Evolutionary conservation across 1,140 invertebrate genomes (phyloP), one percentile per base, ranked within the genome.

Genomic region (Anastrepha ludens): DNA sequence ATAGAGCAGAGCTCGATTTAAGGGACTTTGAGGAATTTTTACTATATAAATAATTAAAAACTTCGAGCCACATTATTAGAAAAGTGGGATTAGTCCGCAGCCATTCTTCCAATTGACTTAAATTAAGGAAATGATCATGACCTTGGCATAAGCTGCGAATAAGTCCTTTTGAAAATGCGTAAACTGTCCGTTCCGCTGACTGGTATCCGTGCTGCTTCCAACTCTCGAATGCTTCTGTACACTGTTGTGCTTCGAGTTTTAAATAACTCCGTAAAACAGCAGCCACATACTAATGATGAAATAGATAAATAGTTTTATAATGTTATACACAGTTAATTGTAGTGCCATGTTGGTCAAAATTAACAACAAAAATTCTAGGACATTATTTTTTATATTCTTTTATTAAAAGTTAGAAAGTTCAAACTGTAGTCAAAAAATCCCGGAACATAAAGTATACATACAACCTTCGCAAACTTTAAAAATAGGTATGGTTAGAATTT

Each of bases 121-220:
- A 89, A 64, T 90, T 89, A 88, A 93, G 89, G 29, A 87, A 91
- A 60, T 90, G 90, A 50, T 93, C 91, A 41, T 90, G 78, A 60
- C 91, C 91, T 85, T 90, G 90, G 78, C 90, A 89, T 3, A 93
- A 86, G 87, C 91, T 90, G n/a, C 91, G 89, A 20, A 94, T 93
- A 9, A 94, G 90, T 0, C 94, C 94, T 89, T 94, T 95, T 9
- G 94, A 94, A 85, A 95, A 90, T 2, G 93, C 94, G 88, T 94
- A 93, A 3, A 94, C 92, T 41, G 94, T 94, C 0, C 94, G 94
- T 78, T 95, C 94, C 39, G 92, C 93, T 3, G 94, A 94, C 3
- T 92, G 90, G 87, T 94, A 95, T 2, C 95, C 94, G 87, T 94
- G 93, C 39, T 93, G 92, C 8, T 94, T 92, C 94, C 95, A 95